phyloP scores from a whole-genome alignment of 2,888 invertebrate genomes.

The Clostera curtula region DNA sequence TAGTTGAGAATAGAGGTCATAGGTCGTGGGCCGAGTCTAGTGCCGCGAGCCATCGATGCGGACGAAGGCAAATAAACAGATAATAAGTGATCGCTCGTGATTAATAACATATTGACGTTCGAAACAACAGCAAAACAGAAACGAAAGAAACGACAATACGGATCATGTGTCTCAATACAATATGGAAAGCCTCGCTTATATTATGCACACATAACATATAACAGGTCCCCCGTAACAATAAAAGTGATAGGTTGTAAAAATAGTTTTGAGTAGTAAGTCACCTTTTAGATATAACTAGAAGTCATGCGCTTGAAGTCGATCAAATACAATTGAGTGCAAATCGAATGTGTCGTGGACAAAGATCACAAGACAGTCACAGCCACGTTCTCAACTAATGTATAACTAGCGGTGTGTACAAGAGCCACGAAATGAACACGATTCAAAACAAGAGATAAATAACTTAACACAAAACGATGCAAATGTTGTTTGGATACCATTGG shows the following conservation, averaged over 20 bases:
- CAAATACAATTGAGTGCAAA: slow-evolving; percentile 18
- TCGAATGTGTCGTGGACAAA: slow-evolving; percentile 21
- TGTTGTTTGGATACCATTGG: slow-evolving; percentile 66
- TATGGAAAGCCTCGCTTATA: slow-evolving; percentile 57
- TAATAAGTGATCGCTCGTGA: slow-evolving; percentile 53
- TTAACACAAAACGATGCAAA: slow-evolving; percentile 52
- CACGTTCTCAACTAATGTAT: slow-evolving; percentile 54
- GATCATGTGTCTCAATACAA: slow-evolving; percentile 43
- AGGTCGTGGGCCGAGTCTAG: slow-evolving; percentile 5
- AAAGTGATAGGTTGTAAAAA: slow-evolving; percentile 50
- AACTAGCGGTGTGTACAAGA: slow-evolving; percentile 22
- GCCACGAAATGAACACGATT: slow-evolving; percentile 28
- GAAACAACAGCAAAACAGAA: slow-evolving; percentile 28
- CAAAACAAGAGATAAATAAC: slow-evolving; percentile 32
- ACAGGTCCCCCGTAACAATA: slow-evolving; percentile 40
- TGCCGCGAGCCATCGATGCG: too few species aligned
- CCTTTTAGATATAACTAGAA: slow-evolving; percentile 64
- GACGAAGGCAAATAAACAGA: slow-evolving; percentile 49
- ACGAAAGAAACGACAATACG: slow-evolving; percentile 30
- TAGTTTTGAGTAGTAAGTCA: slow-evolving; percentile 85
- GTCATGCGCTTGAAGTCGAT: slow-evolving; percentile 48
- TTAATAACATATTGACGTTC: slow-evolving; percentile 26
- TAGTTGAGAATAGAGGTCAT: slow-evolving; percentile 6
- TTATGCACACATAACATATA: slow-evolving; percentile 54
- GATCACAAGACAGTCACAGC: slow-evolving; percentile 62